Evolutionary conservation across 1,140 invertebrate genomes (phyloP).

Genomic region (Sycobia sp.): DNA sequence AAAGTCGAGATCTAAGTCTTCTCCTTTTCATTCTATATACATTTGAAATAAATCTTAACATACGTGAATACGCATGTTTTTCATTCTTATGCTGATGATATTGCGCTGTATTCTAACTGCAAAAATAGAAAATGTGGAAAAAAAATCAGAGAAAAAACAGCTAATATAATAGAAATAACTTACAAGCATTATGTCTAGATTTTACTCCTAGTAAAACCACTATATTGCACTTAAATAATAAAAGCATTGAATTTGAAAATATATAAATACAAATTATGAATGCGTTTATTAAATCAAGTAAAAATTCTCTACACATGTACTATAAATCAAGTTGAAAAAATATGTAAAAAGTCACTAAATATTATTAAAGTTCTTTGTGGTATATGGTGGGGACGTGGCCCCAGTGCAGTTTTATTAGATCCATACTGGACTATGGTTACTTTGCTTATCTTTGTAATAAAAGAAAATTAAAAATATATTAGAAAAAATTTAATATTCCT

Average conservation of each 20-base stretch:
- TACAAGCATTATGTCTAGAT: neutral
- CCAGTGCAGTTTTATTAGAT: neutral
- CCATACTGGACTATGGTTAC: no score
- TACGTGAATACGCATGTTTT: no score
- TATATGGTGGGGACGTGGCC: neutral
- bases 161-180: neutral
- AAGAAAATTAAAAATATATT: neutral
- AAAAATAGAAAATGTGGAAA: neutral
- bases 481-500: constrained; percentile 5
- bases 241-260: neutral
- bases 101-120: neutral
- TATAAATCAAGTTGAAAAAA: no score
- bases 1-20: no score
- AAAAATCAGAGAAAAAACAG: neutral
- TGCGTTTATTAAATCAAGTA: neutral
- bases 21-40: no score
- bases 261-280: neutral
- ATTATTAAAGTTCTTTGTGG: neutral
- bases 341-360: no score
- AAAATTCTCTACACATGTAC: no score
- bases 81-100: constrained; percentile 13
- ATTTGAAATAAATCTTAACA: no score
- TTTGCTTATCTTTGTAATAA: neutral
- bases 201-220: no score
- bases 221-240: constrained; percentile 4